These are phyloP conservation scores for Ceraclea dissimilis DNA, from an alignment of 2,888 invertebrate species.

Conservation along the genomic window DNA sequence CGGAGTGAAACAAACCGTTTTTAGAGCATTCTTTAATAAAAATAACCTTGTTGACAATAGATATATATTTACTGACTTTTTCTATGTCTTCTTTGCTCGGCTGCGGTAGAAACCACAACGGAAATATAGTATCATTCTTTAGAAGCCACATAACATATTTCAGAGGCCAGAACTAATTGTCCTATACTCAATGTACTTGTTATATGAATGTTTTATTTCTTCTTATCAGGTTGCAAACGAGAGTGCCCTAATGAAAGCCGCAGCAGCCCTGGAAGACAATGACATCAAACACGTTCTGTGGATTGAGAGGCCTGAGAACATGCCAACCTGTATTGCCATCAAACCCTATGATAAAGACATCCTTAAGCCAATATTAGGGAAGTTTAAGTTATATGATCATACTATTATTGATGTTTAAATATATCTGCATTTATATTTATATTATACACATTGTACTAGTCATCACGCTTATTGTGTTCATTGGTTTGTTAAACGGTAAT, in stretches of 20 bases:
- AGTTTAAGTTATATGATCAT: conserved; percentile 64
- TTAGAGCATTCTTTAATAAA: no score
- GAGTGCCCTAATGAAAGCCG: conserved; percentile 58
- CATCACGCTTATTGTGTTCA: neutral
- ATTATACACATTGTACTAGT: neutral
- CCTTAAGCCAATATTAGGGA: conserved; percentile 77
- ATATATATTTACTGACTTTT: no score
- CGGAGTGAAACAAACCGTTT: no score
- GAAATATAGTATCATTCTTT: no score
- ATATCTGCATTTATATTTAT: neutral
- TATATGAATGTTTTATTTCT: no score
- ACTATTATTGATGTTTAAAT: conserved; percentile 19
- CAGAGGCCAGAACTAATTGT: no score
- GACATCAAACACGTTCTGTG: conserved; percentile 83
- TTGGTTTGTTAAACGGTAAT: neutral
- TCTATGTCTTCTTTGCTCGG: no score
- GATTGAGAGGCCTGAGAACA: conserved; percentile 96
- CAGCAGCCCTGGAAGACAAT: conserved; percentile 61
- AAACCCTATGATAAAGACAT: conserved; percentile 86
- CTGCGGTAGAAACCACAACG: no score
- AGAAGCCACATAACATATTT: no score
- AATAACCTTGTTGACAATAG: no score
- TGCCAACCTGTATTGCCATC: conserved; percentile 86
- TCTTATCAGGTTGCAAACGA: conserved; percentile 67
- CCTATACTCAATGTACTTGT: no score